Evolutionary conservation across 2,113 vertebrate genomes (phyloP).

Genomic region (Melierax canorus): DNA sequence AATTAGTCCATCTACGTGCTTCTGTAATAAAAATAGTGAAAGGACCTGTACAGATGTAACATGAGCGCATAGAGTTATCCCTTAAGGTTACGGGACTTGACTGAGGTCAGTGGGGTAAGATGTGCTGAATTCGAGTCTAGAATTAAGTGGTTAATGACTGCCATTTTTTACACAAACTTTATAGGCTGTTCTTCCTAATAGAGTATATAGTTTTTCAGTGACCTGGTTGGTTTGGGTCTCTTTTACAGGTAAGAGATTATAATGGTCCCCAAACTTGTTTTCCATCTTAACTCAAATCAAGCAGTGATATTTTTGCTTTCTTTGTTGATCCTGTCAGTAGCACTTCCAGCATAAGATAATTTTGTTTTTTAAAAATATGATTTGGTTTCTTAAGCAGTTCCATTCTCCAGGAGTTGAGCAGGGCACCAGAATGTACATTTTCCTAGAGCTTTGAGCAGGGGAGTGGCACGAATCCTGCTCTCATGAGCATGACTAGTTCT

Average conservation of each 20-base stretch:
- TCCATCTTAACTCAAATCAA: neutral
- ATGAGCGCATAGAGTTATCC: neutral
- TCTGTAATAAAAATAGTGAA: neutral
- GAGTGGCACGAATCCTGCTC: neutral
- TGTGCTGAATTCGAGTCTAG: neutral
- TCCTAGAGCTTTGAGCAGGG: neutral
- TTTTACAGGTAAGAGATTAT: neutral
- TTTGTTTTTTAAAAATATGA: neutral
- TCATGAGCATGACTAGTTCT: neutral
- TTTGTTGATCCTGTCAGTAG: neutral
- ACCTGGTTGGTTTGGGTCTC: neutral
- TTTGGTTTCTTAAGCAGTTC: neutral
- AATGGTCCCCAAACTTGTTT: neutral
- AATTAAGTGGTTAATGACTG: neutral
- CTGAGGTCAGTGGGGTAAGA: neutral
- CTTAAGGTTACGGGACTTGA: neutral
- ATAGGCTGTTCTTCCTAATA: neutral
- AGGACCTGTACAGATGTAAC: neutral
- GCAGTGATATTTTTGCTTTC: neutral
- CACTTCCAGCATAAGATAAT: neutral
- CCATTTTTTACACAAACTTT: neutral
- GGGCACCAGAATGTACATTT: neutral
- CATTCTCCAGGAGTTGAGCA: neutral
- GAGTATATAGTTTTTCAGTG: neutral
- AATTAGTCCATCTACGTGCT: neutral